Evolutionary conservation across 2,888 invertebrate species (phyloP), one percentile per base, ranked within the genome.

Genomic region (Nymphalis urticae): DNA sequence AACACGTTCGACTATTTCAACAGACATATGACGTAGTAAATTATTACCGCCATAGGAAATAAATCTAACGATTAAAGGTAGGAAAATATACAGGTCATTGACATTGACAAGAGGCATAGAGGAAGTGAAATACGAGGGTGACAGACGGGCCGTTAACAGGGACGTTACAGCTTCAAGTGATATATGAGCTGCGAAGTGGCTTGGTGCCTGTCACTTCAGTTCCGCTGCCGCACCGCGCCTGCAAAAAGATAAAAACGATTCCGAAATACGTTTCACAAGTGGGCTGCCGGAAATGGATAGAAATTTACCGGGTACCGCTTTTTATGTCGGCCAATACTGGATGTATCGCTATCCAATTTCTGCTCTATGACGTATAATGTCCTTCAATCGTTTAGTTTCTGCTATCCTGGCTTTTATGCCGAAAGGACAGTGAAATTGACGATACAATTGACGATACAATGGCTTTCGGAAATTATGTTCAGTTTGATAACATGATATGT

Each of bases 171-270:
- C 81, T 82, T 83, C 83, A 84, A 85, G 90, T 92, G 91, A 92
- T 91, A 90, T 91, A 92, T 88, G 91, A 87, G 87, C 88, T 88
- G 86, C 85, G 89, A 89, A 91, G 91, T 92, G 91, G 89, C 89
- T 88, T 84, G 83, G 86, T 87, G 89, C 85, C 88, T 90, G 90
- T 90, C 91, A 90, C 89, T 87, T 89, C 86, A 85, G 84, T 85
- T 83, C 84, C 84, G 79, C 84, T 83, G 82, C 82, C 84, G 82
- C 86, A 79, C 81, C 80, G 80, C 82, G 76, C 83, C 84, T 79
- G 85, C 88, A 90, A 92, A 90, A 90, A 90, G 88, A 90, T 90
- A 90, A 92, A 92, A 92, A 90, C 87, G 87, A 89, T 86, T 84
- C 85, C 86, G 86, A 91, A 91, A 91, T 91, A 87, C 89, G 89